Base-by-base conservation (phyloP, 2,113 vertebrate genomes). In the Delphinus delphis region DNA sequence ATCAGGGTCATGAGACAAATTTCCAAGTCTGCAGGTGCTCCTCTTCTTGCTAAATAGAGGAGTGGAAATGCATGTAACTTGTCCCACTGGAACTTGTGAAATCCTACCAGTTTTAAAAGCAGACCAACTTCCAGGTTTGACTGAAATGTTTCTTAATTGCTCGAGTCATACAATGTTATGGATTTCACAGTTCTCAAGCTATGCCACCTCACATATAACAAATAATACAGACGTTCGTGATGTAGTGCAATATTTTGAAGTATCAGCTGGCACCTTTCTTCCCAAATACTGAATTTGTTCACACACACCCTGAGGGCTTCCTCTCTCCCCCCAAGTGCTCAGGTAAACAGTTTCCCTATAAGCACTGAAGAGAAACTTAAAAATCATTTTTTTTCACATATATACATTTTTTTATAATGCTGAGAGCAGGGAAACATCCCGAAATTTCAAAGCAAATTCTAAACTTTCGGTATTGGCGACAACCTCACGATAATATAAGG, bases 1-100 rank as follows among this genome's bases (percentile, higher is more conserved):
- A 88, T 88, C 65, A 36, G 55, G 38, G 38, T 90, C 38, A 23
- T 70, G 84, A 85, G 62, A 93, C 63, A 93, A 91, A 93, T 36
- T 82, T 90, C 71, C 53, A 90, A 55, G 55, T 12, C 5, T 21
- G 5, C 31, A 67, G n/a, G 41, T 38, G 15, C 58, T 90, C 13
- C 38, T 31, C 9, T 31, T 26, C 15, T 62, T 84, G 13, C 74
- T 87, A 63, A 93, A 67, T 47, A 70, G 88, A 65, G 18, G 65
- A 80, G 6, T 74, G 8, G 55, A 62, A 79, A 67, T 36, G 20
- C 2, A 5, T 41, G 7, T 9, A 84, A 47, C 20, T 50, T 81
- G 15, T 89, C 65, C 36, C 15, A 71, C 6, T 14, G 15, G 63
- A 90, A 90, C 2, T 25, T 20, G n/a, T n/a, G 23, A 63, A 5